Conservation (phyloP, 2,797 vertebrate genomes). For the Myiotriccus ornatus region DNA sequence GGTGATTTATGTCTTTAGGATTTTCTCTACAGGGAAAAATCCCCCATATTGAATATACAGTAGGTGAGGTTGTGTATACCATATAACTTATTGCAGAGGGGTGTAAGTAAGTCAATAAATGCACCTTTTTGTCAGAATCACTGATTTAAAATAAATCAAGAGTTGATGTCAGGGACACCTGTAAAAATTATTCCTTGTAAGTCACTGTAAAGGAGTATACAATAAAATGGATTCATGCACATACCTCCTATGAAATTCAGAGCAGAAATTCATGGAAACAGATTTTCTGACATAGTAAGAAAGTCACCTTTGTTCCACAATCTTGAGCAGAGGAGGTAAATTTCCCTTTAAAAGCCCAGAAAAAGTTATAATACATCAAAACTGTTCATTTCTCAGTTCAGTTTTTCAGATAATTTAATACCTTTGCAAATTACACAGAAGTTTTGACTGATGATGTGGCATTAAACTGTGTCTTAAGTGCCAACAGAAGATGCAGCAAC, state of each 20-base stretch:
- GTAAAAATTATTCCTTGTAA: neutral
- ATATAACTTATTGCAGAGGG: neutral
- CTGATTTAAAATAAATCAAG: neutral
- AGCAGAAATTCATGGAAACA: neutral
- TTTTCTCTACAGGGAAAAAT: neutral
- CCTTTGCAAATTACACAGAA: slow-evolving; percentile 19
- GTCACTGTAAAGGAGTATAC: neutral
- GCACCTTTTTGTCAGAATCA: neutral
- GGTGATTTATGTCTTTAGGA: neutral
- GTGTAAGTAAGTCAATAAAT: neutral
- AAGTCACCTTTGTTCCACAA: neutral
- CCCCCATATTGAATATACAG: fast-evolving
- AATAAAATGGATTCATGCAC: neutral
- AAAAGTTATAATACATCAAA: slow-evolving; percentile 3
- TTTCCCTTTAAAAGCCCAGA: neutral
- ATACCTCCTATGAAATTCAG: neutral
- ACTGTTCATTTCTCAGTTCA: neutral
- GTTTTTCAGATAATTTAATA: slow-evolving; percentile 44
- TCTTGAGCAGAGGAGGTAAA: neutral
- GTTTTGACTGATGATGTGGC: neutral
- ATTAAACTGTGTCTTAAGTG: slow-evolving; percentile 50
- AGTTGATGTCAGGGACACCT: neutral
- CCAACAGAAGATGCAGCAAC: slow-evolving; percentile 33
- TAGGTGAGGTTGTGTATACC: neutral
- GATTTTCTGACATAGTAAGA: neutral